Evolutionary conservation across 2,113 vertebrate genomes (phyloP).

Genomic region (Peromyscus polionotus): DNA sequence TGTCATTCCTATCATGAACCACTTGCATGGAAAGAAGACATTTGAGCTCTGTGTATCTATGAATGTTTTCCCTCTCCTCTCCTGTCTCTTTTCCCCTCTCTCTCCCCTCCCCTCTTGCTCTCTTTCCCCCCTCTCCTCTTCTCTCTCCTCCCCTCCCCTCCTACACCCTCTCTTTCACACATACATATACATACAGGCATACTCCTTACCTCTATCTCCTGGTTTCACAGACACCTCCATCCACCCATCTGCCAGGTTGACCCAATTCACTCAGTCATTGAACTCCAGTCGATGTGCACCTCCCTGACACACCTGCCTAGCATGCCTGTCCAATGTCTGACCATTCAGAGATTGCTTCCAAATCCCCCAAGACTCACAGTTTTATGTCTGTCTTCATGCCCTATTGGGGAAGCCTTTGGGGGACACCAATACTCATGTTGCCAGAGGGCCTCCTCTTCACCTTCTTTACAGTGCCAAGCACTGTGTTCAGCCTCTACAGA

Average conservation of each 20-base stretch:
- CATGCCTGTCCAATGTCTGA: accelerated
- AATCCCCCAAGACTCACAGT: not conserved
- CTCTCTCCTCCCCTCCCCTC: not conserved
- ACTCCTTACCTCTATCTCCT: not conserved
- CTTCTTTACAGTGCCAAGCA: not conserved
- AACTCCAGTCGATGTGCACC: not conserved
- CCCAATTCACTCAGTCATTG: not conserved
- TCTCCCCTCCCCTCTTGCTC: not conserved
- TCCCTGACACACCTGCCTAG: accelerated
- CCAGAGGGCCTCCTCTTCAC: not conserved
- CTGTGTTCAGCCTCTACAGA: not conserved
- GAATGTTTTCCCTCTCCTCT: not conserved
- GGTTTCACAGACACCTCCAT: not conserved
- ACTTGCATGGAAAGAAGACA: not conserved
- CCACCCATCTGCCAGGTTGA: no score
- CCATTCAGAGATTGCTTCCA: not conserved
- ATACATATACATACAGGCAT: accelerated
- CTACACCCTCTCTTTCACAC: not conserved
- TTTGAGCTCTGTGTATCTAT: not conserved
- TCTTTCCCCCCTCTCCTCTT: not conserved
- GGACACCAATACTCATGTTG: not conserved
- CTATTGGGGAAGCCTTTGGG: no score
- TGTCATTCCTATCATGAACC: not conserved
- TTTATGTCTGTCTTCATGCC: not conserved
- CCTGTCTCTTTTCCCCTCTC: not conserved